Base-by-base conservation (phyloP, 2,888 invertebrate species). In the Leptopterna dolabrata region DNA sequence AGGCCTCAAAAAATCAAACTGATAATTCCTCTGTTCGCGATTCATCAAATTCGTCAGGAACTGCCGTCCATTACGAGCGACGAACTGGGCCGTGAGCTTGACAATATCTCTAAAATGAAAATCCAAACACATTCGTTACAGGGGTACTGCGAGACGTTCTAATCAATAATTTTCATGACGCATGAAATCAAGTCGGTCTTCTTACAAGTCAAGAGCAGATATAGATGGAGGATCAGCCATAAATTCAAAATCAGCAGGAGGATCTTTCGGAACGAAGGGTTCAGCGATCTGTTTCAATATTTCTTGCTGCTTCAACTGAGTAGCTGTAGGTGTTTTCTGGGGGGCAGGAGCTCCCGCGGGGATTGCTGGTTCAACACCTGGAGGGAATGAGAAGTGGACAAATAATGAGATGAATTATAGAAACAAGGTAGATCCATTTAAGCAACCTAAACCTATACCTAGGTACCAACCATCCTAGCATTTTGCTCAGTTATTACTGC, bases 21-120 rank as follows among this genome's bases (percentile, higher is more conserved):
- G 99, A 91, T 97, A 99, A 91, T 99, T 99, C 2, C 99, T 93
- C 91, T 98, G 98, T 91, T 99, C 99, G 27, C 98, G 95, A 91
- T 98, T 99, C 99, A 99, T 99, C 19, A 99, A 93, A 91, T 98
- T 98, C 0, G 99, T 99, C 24, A 99, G 93, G 92, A 99, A 99
- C 91, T 99, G 98, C 0, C 99, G 94, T 0, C 99, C 99, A 92
- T 99, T 99, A 91, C 99, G 94, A 0, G 99, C 99, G 0, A 99
- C 99, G 93, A 99, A 99, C 92, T 99, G 98, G 0, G 99, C 99
- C 0, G 99, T 99, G 30, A 99, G 92, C 91, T 98, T 98, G 0
- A 99, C 99, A 88, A 99, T 97, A 92, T 99, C 99, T 89, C 85
- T 85, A 47, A 45, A 85, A 73, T 16, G 19, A 70, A 70, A 83